Percentiles rank a stretch among this genome's conserved stretches.
These are phyloP conservation scores for Penaeus monodon DNA, from an alignment of 2,888 invertebrate species.

Conservation along the genomic window DNA sequence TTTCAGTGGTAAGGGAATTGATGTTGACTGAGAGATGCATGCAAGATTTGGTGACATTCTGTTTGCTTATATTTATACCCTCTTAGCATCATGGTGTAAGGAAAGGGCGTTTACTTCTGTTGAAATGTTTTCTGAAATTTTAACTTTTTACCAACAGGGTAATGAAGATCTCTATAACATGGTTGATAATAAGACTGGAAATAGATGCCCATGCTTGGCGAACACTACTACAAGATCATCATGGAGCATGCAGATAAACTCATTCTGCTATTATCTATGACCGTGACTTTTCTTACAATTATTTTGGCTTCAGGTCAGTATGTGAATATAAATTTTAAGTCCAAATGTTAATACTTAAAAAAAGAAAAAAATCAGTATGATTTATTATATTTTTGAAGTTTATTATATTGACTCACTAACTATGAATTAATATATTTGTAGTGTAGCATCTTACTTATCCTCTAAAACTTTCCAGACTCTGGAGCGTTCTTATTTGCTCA, in stretches of 20 bases:
- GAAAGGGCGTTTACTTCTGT: no score
- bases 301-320: conserved; percentile 90
- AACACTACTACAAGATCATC: conserved; percentile 84
- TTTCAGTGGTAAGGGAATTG: conserved; percentile 83
- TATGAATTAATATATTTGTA: not conserved
- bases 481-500: conserved; percentile 93
- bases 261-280: conserved; percentile 95
- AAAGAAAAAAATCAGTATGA: no score
- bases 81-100: no score
- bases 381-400: no score
- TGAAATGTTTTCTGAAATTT: not conserved
- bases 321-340: not conserved
- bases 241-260: conserved; percentile 88
- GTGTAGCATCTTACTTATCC: no score
- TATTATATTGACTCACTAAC: not conserved
- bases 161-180: conserved; percentile 86
- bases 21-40: not conserved
- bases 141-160: conserved; percentile 80
- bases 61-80: no score
- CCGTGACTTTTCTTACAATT: conserved; percentile 95
- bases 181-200: conserved; percentile 80
- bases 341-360: no score
- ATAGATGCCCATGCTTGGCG: conserved; percentile 87
- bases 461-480: conserved; percentile 76
- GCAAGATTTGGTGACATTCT: conserved; percentile 3